Evolutionary conservation across 2,888 invertebrate genomes (phyloP).

Genomic region (Synanthedon myopaeformis): DNA sequence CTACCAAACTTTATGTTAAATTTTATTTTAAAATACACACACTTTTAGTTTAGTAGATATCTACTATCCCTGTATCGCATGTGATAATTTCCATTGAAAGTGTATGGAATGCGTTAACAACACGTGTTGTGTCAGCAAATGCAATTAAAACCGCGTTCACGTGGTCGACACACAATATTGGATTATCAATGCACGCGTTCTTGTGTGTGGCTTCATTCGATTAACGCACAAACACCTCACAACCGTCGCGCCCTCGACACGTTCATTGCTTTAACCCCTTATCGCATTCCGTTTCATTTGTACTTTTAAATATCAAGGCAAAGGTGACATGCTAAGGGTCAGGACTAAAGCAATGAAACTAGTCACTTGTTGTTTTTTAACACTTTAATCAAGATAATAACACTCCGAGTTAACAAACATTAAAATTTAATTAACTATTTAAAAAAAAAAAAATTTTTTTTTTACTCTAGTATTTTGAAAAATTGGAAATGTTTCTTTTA

Average conservation of each 20-base stretch:
- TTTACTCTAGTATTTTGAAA: background rate
- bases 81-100: too few species aligned
- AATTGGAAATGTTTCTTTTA: background rate
- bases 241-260: slow-evolving; percentile 18
- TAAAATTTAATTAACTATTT: too few species aligned
- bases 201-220: slow-evolving; percentile 20
- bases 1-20: too few species aligned
- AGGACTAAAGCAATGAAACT: slow-evolving; percentile 68
- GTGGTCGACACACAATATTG: slow-evolving; percentile 10
- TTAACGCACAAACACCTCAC: slow-evolving; percentile 4
- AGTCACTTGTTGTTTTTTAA: slow-evolving; percentile 26
- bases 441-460: too few species aligned
- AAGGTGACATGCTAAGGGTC: slow-evolving; percentile 19
- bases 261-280: slow-evolving; percentile 65
- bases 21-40: too few species aligned
- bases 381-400: slow-evolving; percentile 33
- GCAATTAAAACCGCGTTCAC: background rate
- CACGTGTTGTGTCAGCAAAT: background rate
- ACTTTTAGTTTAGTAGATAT: too few species aligned
- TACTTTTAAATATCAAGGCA: slow-evolving; percentile 7
- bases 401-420: slow-evolving; percentile 18
- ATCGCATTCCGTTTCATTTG: slow-evolving; percentile 2
- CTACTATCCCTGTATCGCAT: too few species aligned
- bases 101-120: background rate
- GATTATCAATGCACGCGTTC: slow-evolving; percentile 20